Base-by-base conservation (phyloP, 2,797 vertebrate species). In the Megalops cyprinoides region DNA sequence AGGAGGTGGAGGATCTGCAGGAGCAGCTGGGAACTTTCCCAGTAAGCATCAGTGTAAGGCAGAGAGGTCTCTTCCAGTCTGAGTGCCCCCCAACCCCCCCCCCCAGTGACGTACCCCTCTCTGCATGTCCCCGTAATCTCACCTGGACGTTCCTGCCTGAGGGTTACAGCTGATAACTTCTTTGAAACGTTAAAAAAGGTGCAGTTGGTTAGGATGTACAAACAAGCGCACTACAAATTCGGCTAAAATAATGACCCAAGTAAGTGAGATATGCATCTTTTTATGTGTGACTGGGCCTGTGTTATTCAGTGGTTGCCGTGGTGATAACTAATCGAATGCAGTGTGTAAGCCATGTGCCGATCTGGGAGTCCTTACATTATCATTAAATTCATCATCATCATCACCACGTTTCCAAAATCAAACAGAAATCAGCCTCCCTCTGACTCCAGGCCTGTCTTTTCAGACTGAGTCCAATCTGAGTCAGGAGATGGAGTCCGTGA, bases 401-500 rank as follows among this genome's bases (percentile, higher is more conserved):
- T n/a, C n/a, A n/a, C n/a, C n/a, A n/a, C 31, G n/a, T 48, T 34
- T 23, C 42, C 55, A 49, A 55, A 14, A 67, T 56, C 14, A 74
- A 67, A 51, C n/a, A 37, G 18, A 34, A 53, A 44, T 39, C n/a
- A n/a, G n/a, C 8, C 53, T 44, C 56, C 62, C 15, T 76, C 34
- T n/a, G n/a, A 49, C 34, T 51, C n/a, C 5, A 46, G 58, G 55
- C 15, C 10, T 58, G 58, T 79, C 6, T 8, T 86, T 84, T 48
- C 90, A 99, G 98, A 96, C 92, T 51, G 97, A 98, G 94, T 97
- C 97, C 78, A 99, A 98, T 91, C 93, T 99, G 88, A 98, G 96
- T 92, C 99, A 98, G 93, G 98, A 99, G 94, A 99, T 99, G 98
- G 98, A 99, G 84, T 92, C 97, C 79, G 96, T 99, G 82, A 99